phyloP scores from a whole-genome alignment of 2,113 vertebrate species.

The Hippocampus mohnikei region DNA sequence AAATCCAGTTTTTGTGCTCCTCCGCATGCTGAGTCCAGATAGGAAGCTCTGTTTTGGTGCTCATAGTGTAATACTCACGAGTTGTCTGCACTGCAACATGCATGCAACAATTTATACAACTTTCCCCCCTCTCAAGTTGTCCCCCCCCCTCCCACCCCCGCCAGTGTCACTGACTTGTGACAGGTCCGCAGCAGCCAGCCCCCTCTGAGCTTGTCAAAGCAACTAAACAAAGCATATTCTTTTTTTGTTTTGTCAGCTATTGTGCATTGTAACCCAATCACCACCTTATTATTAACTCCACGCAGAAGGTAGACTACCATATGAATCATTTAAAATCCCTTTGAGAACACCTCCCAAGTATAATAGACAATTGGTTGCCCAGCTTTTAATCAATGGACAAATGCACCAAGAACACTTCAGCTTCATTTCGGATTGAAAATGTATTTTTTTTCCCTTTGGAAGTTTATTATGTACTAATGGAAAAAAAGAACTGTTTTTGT shows the following conservation, averaged over 20 bases:
- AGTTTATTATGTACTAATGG: too few relatives aligned
- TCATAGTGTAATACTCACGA: conserved; percentile 38
- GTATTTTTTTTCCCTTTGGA: too few relatives aligned
- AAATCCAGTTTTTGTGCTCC: conserved; percentile 67
- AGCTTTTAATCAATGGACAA: neutral
- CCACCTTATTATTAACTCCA: conserved; percentile 47
- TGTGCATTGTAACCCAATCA: conserved; percentile 69
- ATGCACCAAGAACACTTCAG: neutral
- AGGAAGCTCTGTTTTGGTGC: conserved; percentile 47
- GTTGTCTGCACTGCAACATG: conserved; percentile 16
- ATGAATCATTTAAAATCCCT: conserved; percentile 58
- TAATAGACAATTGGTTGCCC: neutral
- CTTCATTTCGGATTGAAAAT: neutral
- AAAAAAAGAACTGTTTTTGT: too few relatives aligned
- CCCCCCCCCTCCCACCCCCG: neutral
- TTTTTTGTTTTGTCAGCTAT: conserved; percentile 43
- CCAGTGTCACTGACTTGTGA: conserved; percentile 22
- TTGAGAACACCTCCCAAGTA: neutral
- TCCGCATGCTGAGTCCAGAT: conserved; percentile 64
- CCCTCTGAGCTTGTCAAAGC: conserved; percentile 53
- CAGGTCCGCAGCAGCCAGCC: conserved; percentile 55
- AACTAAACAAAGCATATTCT: conserved; percentile 54
- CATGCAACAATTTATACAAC: conserved; percentile 53
- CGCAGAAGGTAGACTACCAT: conserved; percentile 20
- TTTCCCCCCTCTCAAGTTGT: conserved; percentile 12